These are phyloP conservation scores for Ophion ventricosus DNA, from an alignment of 2,888 invertebrate genomes.

Conservation along the genomic window DNA sequence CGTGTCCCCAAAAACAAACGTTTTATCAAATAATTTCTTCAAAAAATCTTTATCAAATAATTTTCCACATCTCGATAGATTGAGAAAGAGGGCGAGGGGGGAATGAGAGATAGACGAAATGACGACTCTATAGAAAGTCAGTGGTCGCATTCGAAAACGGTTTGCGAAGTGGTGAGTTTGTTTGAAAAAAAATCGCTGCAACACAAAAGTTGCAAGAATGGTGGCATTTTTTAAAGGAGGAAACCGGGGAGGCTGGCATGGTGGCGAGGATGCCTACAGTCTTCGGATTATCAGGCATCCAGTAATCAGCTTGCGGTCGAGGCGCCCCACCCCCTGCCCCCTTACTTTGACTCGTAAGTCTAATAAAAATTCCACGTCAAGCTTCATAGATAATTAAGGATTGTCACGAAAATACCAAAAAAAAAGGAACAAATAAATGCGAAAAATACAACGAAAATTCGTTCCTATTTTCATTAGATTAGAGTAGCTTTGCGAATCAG, in stretches of 20 bases:
- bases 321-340: constrained; percentile 80
- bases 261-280: constrained; percentile 80
- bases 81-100: neutral
- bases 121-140: neutral
- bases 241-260: constrained; percentile 79
- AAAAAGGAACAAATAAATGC: constrained; percentile 3
- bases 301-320: constrained; percentile 77
- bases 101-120: neutral
- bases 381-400: constrained; percentile 11
- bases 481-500: constrained; percentile 56
- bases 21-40: no score
- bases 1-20: no score
- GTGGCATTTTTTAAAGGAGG: constrained; percentile 80
- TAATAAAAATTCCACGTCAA: constrained; percentile 31
- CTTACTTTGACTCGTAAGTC: constrained; percentile 81
- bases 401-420: neutral
- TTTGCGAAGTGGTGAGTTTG: neutral
- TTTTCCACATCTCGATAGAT: no score
- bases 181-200: constrained; percentile 33
- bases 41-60: no score
- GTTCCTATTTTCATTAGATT: constrained; percentile 5
- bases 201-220: constrained; percentile 49
- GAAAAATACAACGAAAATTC: neutral
- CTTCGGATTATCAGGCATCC: constrained; percentile 76
- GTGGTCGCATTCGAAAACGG: neutral